phyloP scores from a whole-genome alignment of 2,888 invertebrate species.

The Cantharis nigra region DNA sequence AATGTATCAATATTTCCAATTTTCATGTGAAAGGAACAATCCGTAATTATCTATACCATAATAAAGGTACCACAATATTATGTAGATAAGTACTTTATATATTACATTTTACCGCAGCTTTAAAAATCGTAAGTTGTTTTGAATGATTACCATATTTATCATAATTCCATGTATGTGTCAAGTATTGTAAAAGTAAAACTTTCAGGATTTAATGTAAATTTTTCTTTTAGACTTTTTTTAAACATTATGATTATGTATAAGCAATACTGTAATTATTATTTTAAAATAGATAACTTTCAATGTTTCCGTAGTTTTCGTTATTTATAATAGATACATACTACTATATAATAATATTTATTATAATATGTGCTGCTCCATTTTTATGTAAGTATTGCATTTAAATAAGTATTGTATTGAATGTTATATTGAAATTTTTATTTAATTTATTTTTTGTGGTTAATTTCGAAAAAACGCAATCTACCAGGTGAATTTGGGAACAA shows the following conservation, averaged over 20 bases:
- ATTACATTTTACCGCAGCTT: not conserved
- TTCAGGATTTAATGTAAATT: not conserved
- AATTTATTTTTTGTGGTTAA: no score
- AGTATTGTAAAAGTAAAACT: not conserved
- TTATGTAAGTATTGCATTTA: no score
- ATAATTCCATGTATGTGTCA: not conserved
- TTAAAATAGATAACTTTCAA: not conserved
- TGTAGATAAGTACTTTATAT: not conserved
- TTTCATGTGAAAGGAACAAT: not conserved
- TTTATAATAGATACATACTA: no score
- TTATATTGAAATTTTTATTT: no score
- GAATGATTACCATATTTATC: not conserved
- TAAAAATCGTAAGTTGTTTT: not conserved
- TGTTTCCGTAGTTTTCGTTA: not conserved
- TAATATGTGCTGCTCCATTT: no score
- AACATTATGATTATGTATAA: not conserved
- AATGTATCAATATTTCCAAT: no score
- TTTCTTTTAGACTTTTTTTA: not conserved
- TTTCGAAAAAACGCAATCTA: no score
- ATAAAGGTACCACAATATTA: not conserved
- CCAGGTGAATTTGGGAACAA: no score
- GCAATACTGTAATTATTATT: not conserved
- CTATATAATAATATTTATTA: no score
- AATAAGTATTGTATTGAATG: no score
- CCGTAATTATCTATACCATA: not conserved